Evolutionary conservation across 2,113 vertebrate species (phyloP).

Genomic region (Clinocottus analis): DNA sequence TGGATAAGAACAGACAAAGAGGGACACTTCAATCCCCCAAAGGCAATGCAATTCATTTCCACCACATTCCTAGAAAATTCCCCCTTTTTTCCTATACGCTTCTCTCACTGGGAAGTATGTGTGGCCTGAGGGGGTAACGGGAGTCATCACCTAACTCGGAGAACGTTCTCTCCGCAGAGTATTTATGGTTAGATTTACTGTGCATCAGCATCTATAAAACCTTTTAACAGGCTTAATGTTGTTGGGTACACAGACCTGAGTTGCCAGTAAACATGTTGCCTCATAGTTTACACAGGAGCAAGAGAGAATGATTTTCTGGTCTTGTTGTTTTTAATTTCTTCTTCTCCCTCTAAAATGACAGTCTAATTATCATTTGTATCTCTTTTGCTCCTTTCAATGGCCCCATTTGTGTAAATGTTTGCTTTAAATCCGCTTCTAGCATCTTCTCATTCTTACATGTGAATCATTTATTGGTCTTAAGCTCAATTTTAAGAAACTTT

Average conservation of each 20-base stretch:
- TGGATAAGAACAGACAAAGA: conserved; percentile 31
- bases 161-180: conserved; percentile 56
- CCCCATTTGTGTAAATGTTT: neutral
- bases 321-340: conserved; percentile 13
- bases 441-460: neutral
- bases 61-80: conserved; percentile 49
- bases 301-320: conserved; percentile 6
- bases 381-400: neutral
- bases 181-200: conserved; percentile 78
- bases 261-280: conserved; percentile 83
- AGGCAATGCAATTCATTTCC: conserved; percentile 54
- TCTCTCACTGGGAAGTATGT: conserved; percentile 60
- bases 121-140: conserved; percentile 61
- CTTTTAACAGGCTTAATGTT: conserved; percentile 83
- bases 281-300: conserved; percentile 37
- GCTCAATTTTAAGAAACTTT: neutral
- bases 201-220: conserved; percentile 78
- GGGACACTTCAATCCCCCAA: conserved; percentile 30
- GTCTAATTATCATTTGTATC: neutral
- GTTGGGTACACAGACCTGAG: conserved; percentile 79
- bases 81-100: conserved; percentile 8
- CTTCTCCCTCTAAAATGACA: neutral
- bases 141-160: conserved; percentile 73
- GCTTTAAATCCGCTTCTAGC: neutral
- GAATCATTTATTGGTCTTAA: neutral